phyloP scores from a whole-genome alignment of 2,888 invertebrate genomes.

The Megalurothrips usitatus region DNA sequence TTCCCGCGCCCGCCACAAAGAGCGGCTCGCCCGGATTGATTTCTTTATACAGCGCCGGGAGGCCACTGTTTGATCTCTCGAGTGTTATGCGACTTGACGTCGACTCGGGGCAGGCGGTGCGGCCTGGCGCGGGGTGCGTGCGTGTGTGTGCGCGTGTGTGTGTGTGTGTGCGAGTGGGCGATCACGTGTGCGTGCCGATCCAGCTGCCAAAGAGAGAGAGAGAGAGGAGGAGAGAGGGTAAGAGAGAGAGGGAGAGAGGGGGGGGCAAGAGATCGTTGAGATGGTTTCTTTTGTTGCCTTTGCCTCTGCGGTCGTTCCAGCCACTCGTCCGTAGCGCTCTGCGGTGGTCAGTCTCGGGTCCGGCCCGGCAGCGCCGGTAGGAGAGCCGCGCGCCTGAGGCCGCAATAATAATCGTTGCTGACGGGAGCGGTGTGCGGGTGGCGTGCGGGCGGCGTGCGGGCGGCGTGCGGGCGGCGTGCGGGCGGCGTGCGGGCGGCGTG shows the following conservation, averaged over 20 bases:
- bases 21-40: not conserved
- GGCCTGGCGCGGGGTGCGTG: not conserved
- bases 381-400: no score
- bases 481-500: no score
- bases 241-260: not conserved
- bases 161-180: not conserved
- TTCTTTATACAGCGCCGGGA: constrained; percentile 7
- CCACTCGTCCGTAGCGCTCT: no score
- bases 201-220: not conserved
- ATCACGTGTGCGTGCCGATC: not conserved
- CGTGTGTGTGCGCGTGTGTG: not conserved
- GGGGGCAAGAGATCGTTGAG: not conserved
- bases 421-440: no score
- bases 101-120: not conserved
- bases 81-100: constrained; percentile 15
- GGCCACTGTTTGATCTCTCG: constrained; percentile 14
- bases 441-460: no score
- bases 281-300: no score
- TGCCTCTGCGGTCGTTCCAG: no score
- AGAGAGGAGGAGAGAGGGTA: not conserved
- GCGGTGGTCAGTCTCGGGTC: no score
- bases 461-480: no score
- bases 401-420: no score
- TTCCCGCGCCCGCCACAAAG: not conserved
- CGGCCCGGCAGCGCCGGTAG: no score